Conservation (phyloP, 2,888 invertebrate genomes). For the Nymphalis polychloros region DNA sequence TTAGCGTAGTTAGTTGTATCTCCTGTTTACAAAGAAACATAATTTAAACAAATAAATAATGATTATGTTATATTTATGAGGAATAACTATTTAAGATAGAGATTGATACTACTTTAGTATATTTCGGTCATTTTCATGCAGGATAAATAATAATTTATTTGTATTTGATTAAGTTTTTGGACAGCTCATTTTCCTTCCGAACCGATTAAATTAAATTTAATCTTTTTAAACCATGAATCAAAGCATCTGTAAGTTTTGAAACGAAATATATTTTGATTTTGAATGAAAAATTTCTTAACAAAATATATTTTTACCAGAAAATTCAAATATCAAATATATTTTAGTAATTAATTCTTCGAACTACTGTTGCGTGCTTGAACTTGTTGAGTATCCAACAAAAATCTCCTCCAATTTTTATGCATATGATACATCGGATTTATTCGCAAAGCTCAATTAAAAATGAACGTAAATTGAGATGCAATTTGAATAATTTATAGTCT, state of each 20-base stretch:
- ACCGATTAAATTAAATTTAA: no score
- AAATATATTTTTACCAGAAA: neutral
- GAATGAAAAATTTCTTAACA: neutral
- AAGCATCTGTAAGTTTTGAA: no score
- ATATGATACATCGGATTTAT: neutral
- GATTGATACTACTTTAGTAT: no score
- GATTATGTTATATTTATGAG: no score
- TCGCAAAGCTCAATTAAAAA: neutral
- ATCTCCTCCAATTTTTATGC: conserved; percentile 11
- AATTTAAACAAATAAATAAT: no score
- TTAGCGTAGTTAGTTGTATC: conserved; percentile 14
- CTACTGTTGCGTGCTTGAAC: conserved; percentile 16
- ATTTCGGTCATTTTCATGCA: no score
- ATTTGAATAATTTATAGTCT: neutral
- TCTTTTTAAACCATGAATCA: no score
- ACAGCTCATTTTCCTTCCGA: no score
- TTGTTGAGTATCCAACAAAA: conserved; percentile 25
- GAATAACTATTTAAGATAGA: no score
- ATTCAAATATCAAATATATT: conserved; percentile 5
- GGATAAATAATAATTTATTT: no score
- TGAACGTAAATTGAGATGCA: neutral
- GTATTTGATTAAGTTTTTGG: no score
- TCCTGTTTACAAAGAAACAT: neutral
- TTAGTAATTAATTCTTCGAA: conserved; percentile 27
- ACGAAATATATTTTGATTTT: no score